Evolutionary conservation across 2,888 invertebrate species (phyloP).

Genomic region (Oegoconia quadripuncta): DNA sequence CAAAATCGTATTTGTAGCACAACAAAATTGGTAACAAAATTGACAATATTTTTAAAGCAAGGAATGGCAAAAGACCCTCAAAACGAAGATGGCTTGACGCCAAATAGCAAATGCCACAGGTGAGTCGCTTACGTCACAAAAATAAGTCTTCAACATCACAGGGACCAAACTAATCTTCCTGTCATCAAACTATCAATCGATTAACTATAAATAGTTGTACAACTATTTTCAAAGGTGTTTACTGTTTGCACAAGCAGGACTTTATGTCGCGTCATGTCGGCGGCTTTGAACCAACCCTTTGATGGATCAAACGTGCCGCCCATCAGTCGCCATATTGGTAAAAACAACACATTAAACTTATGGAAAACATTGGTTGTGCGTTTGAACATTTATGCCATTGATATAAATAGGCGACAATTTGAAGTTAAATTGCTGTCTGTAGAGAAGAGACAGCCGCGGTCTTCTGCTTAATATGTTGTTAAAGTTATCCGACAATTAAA

Average conservation of each 20-base stretch:
- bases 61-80: too few species aligned
- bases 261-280: conserved; percentile 44
- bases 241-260: conserved; percentile 43
- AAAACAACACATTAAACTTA: conserved; percentile 65
- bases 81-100: too few species aligned
- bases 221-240: conserved; percentile 25
- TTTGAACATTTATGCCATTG: conserved; percentile 5
- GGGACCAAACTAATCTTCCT: conserved; percentile 1
- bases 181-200: conserved; percentile 27
- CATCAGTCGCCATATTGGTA: conserved; percentile 66
- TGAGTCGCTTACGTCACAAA: too few species aligned
- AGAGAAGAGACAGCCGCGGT: too few species aligned
- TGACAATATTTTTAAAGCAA: too few species aligned
- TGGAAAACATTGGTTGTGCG: conserved; percentile 36
- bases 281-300: conserved; percentile 47
- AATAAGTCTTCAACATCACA: too few species aligned
- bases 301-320: conserved; percentile 66
- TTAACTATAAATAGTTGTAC: conserved; percentile 14
- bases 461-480: too few species aligned
- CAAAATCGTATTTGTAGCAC: too few species aligned
- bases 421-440: too few species aligned
- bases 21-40: too few species aligned
- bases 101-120: too few species aligned
- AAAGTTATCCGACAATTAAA: too few species aligned
- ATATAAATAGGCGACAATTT: conserved; percentile 15